Evolutionary conservation across 2,888 invertebrate species (phyloP), one percentile per base, ranked within the genome.

Genomic region (Plagodis pulveraria): DNA sequence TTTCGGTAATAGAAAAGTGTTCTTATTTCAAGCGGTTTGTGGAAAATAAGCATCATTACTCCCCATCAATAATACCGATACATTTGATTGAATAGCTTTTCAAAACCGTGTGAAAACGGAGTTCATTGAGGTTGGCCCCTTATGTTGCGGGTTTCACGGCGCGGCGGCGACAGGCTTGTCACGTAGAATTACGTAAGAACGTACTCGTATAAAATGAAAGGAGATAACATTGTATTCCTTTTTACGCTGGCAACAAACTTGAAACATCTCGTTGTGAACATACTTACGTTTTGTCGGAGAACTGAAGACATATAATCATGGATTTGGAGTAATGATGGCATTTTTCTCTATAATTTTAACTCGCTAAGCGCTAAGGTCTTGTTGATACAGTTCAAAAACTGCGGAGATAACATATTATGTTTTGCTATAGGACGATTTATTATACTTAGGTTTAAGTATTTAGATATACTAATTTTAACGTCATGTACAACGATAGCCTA

Each of bases 161-260:
- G 78, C 75, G 73, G 73, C 71, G 73, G 71, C 66, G 67, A 73
- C 65, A 71, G 65, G 70, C 72, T 73, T 76, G 76, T 80, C 76
- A 78, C 71, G 68, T 71, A 71, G 67, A 69, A 68, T 70, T 72
- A 72, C 72, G 66, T 57, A 56, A 58, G 45, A 49, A 47, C 57
- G 48, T 51, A 57, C 59, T 54, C 59, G 47, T 54, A 48, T 57
- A 62, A 68, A 66, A 72, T 69, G 68, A 69, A 63, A 63, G 67
- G 56, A 49, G 56, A 62, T 65, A 60, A 62, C 63, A 58, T 63
- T 63, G 59, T 56, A 56, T 59, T 54, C 50, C 48, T 56, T 46
- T 61, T 56, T 56, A 56, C 56, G 48, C 33, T 47, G 44, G 60
- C 44, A 60, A 59, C 59, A 59, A 59, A 60, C 55, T 51, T 56